phyloP scores from a whole-genome alignment of 2,888 invertebrate genomes.

The Clostera curtula region DNA sequence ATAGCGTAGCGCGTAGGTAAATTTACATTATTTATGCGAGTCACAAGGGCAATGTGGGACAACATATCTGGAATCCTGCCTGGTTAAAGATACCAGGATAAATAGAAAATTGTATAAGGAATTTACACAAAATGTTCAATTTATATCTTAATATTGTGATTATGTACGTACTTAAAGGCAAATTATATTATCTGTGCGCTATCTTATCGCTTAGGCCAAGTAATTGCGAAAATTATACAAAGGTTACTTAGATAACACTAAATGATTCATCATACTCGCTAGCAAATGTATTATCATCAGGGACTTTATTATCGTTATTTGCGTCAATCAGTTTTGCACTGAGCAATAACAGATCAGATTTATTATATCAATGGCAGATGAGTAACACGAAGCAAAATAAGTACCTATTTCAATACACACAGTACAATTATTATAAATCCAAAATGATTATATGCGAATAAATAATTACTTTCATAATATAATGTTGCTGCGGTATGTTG shows the following conservation, averaged over 20 bases:
- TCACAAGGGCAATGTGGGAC: constrained; percentile 11
- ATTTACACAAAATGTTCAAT: too few species aligned
- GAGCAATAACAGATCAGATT: constrained; percentile 34
- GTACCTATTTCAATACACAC: constrained; percentile 31
- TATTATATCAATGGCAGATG: constrained; percentile 33
- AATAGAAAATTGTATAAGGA: too few species aligned
- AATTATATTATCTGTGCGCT: constrained; percentile 7
- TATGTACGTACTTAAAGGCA: not conserved
- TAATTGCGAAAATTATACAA: constrained; percentile 25
- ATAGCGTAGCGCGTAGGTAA: constrained; percentile 18
- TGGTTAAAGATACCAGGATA: too few species aligned
- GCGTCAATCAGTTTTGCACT: constrained; percentile 37
- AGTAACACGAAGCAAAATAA: constrained; percentile 39
- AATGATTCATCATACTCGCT: constrained; percentile 25
- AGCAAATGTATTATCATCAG: constrained; percentile 25
- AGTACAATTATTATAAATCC: constrained; percentile 22
- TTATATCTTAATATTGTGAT: too few species aligned
- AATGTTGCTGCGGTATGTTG: constrained; percentile 52
- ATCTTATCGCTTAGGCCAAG: constrained; percentile 32
- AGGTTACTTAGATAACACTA: constrained; percentile 23
- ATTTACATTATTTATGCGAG: constrained; percentile 8
- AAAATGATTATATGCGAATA: constrained; percentile 50
- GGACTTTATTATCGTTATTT: constrained; percentile 32
- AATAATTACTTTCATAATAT: constrained; percentile 35
- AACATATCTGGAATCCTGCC: too few species aligned